Evolutionary conservation across 2,888 invertebrate genomes (phyloP).

Genomic region (Chironomus riparius): DNA sequence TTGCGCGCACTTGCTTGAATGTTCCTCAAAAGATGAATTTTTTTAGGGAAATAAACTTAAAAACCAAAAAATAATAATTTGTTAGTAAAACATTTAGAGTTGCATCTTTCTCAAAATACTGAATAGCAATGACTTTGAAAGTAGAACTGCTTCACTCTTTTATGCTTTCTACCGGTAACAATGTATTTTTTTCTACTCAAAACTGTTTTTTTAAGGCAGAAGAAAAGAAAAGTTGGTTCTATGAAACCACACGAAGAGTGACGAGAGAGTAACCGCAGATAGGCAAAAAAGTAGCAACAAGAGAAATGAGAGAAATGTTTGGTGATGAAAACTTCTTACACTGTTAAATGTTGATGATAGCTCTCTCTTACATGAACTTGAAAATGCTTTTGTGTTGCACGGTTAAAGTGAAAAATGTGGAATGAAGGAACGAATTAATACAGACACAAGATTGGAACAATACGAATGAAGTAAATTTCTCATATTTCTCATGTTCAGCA

Average conservation of each 20-base stretch:
- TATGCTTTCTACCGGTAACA: slow-evolving; percentile 37
- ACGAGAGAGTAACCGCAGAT: background rate
- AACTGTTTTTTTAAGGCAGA: background rate
- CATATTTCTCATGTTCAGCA: background rate
- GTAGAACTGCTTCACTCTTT: slow-evolving; percentile 42
- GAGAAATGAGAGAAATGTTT: background rate
- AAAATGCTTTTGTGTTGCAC: background rate
- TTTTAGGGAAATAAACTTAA: background rate
- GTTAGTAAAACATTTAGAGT: background rate
- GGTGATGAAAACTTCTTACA: background rate
- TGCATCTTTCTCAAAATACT: slow-evolving; percentile 18
- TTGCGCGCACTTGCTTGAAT: background rate
- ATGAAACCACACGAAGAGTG: background rate
- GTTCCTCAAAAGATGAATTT: background rate
- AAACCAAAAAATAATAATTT: background rate
- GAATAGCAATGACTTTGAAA: slow-evolving; percentile 43
- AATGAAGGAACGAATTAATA: background rate
- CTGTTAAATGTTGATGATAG: background rate
- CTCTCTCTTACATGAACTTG: background rate
- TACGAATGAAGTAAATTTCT: background rate
- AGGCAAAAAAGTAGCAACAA: background rate
- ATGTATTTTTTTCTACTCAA: slow-evolving; percentile 15
- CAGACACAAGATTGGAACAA: background rate
- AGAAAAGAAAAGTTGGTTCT: slow-evolving; percentile 5
- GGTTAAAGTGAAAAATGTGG: background rate